Conservation (phyloP, 2,888 invertebrate species). For the Dicyrtoma fusca region DNA sequence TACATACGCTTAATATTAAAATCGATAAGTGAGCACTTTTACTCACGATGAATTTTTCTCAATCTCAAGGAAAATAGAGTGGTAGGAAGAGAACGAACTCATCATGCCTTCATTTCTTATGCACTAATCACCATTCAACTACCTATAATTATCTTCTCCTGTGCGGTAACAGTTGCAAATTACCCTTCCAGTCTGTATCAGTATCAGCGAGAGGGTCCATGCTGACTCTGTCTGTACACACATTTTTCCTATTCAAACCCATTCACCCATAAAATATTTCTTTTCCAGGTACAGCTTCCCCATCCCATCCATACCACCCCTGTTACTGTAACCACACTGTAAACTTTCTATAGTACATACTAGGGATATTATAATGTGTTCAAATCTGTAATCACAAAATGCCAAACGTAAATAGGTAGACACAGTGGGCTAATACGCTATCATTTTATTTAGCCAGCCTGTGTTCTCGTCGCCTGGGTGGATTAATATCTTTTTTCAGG, state of each 20-base stretch:
- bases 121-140: constrained; percentile 47
- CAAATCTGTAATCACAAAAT: neutral
- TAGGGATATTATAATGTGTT: too few species aligned
- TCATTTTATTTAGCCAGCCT: too few species aligned
- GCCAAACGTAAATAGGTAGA: neutral
- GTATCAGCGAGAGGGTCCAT: neutral
- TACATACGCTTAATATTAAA: constrained; percentile 54
- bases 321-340: too few species aligned
- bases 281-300: too few species aligned
- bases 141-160: constrained; percentile 49
- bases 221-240: neutral
- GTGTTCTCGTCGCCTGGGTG: too few species aligned
- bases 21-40: constrained; percentile 49
- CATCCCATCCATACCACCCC: too few species aligned
- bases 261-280: too few species aligned
- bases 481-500: too few species aligned
- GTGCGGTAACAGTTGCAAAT: constrained; percentile 46
- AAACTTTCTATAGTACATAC: too few species aligned
- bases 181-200: constrained; percentile 28
- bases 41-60: constrained; percentile 45
- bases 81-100: constrained; percentile 28
- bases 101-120: constrained; percentile 37
- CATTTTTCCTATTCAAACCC: neutral
- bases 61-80: constrained; percentile 34
- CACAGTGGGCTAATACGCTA: too few species aligned